These are phyloP conservation scores for Drosophila engyochracea DNA, from an alignment of 2,888 invertebrate genomes.

Conservation along the genomic window DNA sequence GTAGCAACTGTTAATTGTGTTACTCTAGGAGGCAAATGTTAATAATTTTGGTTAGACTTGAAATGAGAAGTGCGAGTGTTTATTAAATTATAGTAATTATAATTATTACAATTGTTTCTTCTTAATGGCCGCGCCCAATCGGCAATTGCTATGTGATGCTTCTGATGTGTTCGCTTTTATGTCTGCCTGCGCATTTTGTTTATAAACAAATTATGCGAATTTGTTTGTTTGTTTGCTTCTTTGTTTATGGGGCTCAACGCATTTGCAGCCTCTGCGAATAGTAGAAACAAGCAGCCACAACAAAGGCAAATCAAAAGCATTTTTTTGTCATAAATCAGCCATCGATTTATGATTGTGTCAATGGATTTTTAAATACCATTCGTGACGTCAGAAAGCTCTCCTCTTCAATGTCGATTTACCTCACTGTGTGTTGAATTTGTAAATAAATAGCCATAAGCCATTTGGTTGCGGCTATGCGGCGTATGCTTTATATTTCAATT, in stretches of 20 bases:
- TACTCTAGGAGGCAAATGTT: not conserved
- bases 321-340: slow-evolving; percentile 74
- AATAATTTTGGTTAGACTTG: slow-evolving; percentile 3
- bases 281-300: slow-evolving; percentile 37
- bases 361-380: slow-evolving; percentile 65
- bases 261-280: slow-evolving; percentile 31
- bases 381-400: slow-evolving; percentile 65
- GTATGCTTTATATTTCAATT: slow-evolving; percentile 62
- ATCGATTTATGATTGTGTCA: slow-evolving; percentile 79
- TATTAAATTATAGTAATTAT: slow-evolving; percentile 32
- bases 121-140: slow-evolving; percentile 27
- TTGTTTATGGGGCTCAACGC: slow-evolving; percentile 50
- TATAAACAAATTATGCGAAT: slow-evolving; percentile 69
- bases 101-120: slow-evolving; percentile 40
- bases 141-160: slow-evolving; percentile 31
- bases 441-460: slow-evolving; percentile 66
- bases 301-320: slow-evolving; percentile 68
- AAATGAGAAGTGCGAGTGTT: slow-evolving; percentile 18
- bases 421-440: slow-evolving; percentile 36
- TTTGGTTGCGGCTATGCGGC: slow-evolving; percentile 50
- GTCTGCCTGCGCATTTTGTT: slow-evolving; percentile 68
- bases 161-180: slow-evolving; percentile 61
- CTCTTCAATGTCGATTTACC: slow-evolving; percentile 20
- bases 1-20: slow-evolving; percentile 27
- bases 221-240: slow-evolving; percentile 36